Percentiles rank a stretch among this genome's conserved stretches.
Evolutionary conservation across 1,140 invertebrate species (phyloP).

Genomic region (Achatina immaculata): DNA sequence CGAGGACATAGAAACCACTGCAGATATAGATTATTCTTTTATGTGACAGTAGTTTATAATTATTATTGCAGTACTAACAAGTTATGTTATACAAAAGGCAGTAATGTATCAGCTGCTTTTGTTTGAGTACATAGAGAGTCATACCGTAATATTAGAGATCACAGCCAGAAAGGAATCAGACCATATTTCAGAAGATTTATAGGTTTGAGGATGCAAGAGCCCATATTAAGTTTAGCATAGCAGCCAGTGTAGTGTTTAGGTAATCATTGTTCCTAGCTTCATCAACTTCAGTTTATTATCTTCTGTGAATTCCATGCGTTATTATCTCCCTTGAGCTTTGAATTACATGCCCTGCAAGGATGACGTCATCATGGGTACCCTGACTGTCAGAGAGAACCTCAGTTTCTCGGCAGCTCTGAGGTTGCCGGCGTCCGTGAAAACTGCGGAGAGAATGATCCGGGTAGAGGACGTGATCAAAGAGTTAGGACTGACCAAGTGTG

Average conservation of each 20-base stretch:
- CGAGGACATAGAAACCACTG: too few relatives aligned
- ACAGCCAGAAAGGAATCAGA: too few relatives aligned
- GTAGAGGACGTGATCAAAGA: constrained; percentile 51
- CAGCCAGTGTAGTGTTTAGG: not conserved
- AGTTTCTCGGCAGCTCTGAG: constrained; percentile 58
- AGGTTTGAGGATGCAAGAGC: not conserved
- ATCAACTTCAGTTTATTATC: not conserved
- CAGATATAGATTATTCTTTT: too few relatives aligned
- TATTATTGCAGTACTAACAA: too few relatives aligned
- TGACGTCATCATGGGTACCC: constrained; percentile 56
- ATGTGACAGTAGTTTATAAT: too few relatives aligned
- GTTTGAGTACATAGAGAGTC: too few relatives aligned
- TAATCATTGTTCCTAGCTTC: not conserved
- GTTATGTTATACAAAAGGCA: too few relatives aligned
- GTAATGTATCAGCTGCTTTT: too few relatives aligned
- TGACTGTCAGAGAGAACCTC: constrained; percentile 57
- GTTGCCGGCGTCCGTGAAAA: constrained; percentile 36
- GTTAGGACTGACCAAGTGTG: constrained; percentile 46
- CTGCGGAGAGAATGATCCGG: constrained; percentile 38
- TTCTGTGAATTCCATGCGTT: not conserved
- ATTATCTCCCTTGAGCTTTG: not conserved
- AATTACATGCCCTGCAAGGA: constrained; percentile 35
- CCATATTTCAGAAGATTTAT: too few relatives aligned
- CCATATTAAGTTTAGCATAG: not conserved
- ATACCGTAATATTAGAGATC: too few relatives aligned